Conservation (phyloP, 2,797 vertebrate species). For the Acanthurus leucopareius region DNA sequence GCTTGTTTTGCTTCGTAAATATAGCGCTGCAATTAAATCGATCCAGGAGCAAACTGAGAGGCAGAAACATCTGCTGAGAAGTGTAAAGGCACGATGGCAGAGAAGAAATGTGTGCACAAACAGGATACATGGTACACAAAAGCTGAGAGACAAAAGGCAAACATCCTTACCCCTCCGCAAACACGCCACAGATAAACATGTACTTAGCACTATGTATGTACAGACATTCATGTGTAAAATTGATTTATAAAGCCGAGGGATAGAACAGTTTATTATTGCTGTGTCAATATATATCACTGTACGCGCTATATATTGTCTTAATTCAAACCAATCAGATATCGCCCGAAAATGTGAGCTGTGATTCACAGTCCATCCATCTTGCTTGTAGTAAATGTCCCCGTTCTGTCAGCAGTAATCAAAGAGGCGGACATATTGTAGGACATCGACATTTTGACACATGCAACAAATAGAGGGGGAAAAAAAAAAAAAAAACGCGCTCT, state of each 20-base stretch:
- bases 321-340: background rate
- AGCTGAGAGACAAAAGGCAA: slow-evolving; percentile 45
- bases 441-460: slow-evolving; percentile 19
- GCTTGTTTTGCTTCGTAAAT: slow-evolving; percentile 59
- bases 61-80: slow-evolving; percentile 20
- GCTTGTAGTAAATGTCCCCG: background rate
- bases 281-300: background rate
- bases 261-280: background rate
- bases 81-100: background rate
- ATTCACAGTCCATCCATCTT: background rate
- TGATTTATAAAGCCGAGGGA: background rate
- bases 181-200: slow-evolving; percentile 50
- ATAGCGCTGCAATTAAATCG: slow-evolving; percentile 55
- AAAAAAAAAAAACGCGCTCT: background rate
- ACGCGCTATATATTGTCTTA: background rate
- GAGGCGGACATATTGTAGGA: slow-evolving; percentile 2
- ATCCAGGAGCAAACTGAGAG: slow-evolving; percentile 32
- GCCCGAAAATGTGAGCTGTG: background rate
- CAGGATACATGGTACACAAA: slow-evolving; percentile 31
- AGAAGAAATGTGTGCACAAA: slow-evolving; percentile 32
- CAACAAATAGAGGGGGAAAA: slow-evolving; percentile 4
- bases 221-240: slow-evolving; percentile 15
- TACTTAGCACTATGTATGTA: background rate
- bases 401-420: slow-evolving; percentile 11
- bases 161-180: slow-evolving; percentile 49